Evolutionary conservation across 2,888 invertebrate genomes (phyloP), one percentile per base, ranked within the genome.

Genomic region (Rhyacophila evoluta): DNA sequence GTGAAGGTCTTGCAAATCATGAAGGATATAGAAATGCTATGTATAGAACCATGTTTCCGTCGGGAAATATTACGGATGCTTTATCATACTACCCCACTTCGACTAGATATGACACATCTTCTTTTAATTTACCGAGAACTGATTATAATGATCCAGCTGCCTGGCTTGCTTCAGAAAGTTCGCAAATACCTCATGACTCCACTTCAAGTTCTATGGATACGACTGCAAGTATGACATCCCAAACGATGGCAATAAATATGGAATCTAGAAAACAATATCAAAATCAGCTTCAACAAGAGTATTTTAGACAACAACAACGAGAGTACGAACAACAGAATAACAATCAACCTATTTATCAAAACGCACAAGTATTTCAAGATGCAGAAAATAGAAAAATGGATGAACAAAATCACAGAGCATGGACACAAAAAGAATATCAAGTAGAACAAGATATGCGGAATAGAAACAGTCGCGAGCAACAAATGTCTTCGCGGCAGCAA

Each of bases 11-110:
- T 85, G 85, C 92, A 84, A 91, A 93, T 81, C 88, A 93, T 84
- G 93, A 94, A 74, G 89, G 88, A 12, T 93, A 92, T 84, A 94
- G 93, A 87, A 88, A 89, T 41, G 90, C 91, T 0, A 90, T 92
- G 86, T 92, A 93, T 84, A 90, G 94, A 77, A 89, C 92, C 36
- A 93, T 92, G 87, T 94, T 93, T 84, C 94, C 94, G 41, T 91
- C 93, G 1, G 92, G 94, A 2, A 92, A 91, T 85, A 91, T 96
- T 27, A 95, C 95, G 0, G 95, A 96, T 85, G 94, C 95, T 11
- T 87, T 96, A 5, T 94, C 94, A 0, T 96, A 95, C 84, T 96
- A 96, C 86, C 95, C 95, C 0, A 94, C 94, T 0, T 93, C 92
- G 37, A 91, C 90, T 73, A 87, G 92, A 82, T 92, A 92, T 83